phyloP scores from a whole-genome alignment of 2,113 vertebrate genomes.

The Oreochromis tanganicae region DNA sequence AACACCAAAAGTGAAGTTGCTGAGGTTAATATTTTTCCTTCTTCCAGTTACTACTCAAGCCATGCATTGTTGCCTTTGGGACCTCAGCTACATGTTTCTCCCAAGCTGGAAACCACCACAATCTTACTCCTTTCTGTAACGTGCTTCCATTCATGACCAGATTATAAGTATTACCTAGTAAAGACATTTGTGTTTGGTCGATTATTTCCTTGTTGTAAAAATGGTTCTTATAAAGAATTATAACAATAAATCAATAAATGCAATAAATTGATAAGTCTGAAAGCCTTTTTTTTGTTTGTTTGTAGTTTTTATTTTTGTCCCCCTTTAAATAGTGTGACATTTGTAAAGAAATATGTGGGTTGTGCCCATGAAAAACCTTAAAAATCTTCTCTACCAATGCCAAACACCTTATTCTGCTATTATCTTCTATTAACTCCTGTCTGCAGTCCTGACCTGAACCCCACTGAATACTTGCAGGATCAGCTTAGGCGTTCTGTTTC shows the following conservation, averaged over 20 bases:
- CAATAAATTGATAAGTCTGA: not conserved
- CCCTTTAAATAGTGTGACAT: not conserved
- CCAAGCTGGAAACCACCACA: rapidly evolving
- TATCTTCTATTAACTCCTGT: rapidly evolving
- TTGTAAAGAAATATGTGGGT: not conserved
- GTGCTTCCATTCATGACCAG: not conserved
- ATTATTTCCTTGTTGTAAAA: not conserved
- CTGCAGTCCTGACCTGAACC: not conserved
- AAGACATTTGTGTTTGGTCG: not conserved
- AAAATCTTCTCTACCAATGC: not conserved
- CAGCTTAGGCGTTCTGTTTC: rapidly evolving
- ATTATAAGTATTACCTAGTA: not conserved
- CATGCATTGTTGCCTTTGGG: not conserved
- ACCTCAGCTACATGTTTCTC: not conserved
- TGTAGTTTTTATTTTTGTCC: not conserved
- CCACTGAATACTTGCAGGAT: not conserved
- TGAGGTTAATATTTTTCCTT: not conserved
- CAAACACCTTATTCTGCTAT: not conserved
- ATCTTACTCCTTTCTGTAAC: not conserved
- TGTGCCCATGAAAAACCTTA: not conserved
- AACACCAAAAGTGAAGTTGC: not conserved
- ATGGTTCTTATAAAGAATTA: not conserved
- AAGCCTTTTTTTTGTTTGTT: not conserved
- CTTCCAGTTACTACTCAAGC: not conserved
- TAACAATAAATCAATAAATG: not conserved